Conservation (phyloP, 2,113 vertebrate genomes). For the Psilopogon haemacephalus region DNA sequence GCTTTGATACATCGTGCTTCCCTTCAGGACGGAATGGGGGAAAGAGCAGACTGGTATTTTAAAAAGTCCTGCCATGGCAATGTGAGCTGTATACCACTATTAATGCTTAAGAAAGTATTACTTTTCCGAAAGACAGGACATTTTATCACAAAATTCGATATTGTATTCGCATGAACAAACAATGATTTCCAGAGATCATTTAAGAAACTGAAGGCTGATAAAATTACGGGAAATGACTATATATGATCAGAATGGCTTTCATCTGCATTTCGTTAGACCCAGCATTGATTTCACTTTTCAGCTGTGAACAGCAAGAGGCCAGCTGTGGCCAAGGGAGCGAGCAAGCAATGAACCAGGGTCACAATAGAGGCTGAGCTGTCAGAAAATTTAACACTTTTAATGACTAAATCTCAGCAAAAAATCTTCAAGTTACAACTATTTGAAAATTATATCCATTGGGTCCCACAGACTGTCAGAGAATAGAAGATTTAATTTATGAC, state of each 20-base stretch:
- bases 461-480: slow-evolving; percentile 68
- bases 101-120: slow-evolving; percentile 53
- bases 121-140: slow-evolving; percentile 59
- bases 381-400: slow-evolving; percentile 71
- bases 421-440: slow-evolving; percentile 53
- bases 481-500: slow-evolving; percentile 67
- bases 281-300: slow-evolving; percentile 80
- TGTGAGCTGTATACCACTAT: slow-evolving; percentile 21
- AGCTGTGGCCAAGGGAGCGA: slow-evolving; percentile 76
- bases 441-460: slow-evolving; percentile 64
- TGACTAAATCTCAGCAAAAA: slow-evolving; percentile 58
- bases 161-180: slow-evolving; percentile 71
- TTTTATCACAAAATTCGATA: slow-evolving; percentile 68
- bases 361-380: slow-evolving; percentile 62
- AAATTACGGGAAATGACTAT: slow-evolving; percentile 83
- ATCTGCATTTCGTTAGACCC: slow-evolving; percentile 80
- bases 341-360: slow-evolving; percentile 69
- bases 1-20: slow-evolving; percentile 12
- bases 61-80: not conserved
- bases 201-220: slow-evolving; percentile 78
- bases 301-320: slow-evolving; percentile 80
- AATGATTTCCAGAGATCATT: slow-evolving; percentile 75
- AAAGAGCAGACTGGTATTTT: not conserved
- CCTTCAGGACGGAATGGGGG: not conserved
- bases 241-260: slow-evolving; percentile 81